These are phyloP conservation scores for Invenusta paracnida DNA, from an alignment of 2,888 invertebrate species.

Conservation along the genomic window DNA sequence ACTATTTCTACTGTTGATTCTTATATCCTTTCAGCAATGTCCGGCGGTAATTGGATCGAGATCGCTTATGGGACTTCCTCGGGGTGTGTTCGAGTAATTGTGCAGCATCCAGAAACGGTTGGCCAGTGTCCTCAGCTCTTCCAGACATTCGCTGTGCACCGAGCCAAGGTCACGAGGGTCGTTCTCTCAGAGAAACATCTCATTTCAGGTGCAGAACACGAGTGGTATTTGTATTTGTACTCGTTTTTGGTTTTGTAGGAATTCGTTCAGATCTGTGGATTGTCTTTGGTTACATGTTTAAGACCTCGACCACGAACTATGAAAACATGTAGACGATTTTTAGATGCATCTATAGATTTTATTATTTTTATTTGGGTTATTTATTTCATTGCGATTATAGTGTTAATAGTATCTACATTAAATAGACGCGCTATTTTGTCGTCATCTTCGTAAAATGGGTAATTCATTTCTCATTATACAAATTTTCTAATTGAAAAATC, in stretches of 20 bases:
- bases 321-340: too few relatives aligned
- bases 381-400: too few relatives aligned
- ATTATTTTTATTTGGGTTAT: too few relatives aligned
- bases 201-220: constrained; percentile 47
- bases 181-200: constrained; percentile 76
- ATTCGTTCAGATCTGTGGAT: not conserved
- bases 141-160: constrained; percentile 94
- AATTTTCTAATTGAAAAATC: too few relatives aligned
- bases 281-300: not conserved
- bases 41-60: constrained; percentile 96
- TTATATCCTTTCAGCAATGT: constrained; percentile 62
- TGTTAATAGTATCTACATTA: too few relatives aligned
- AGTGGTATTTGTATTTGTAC: not conserved
- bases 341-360: too few relatives aligned
- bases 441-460: too few relatives aligned
- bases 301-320: not conserved
- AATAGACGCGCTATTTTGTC: too few relatives aligned
- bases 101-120: constrained; percentile 96
- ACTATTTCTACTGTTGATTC: constrained; percentile 66
- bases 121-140: constrained; percentile 96
- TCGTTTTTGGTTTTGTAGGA: not conserved
- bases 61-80: constrained; percentile 93
- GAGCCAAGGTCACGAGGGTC: constrained; percentile 85
- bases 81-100: constrained; percentile 90
- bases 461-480: too few relatives aligned